phyloP scores from a whole-genome alignment of 2,888 invertebrate species.

The Cyaniris semiargus region DNA sequence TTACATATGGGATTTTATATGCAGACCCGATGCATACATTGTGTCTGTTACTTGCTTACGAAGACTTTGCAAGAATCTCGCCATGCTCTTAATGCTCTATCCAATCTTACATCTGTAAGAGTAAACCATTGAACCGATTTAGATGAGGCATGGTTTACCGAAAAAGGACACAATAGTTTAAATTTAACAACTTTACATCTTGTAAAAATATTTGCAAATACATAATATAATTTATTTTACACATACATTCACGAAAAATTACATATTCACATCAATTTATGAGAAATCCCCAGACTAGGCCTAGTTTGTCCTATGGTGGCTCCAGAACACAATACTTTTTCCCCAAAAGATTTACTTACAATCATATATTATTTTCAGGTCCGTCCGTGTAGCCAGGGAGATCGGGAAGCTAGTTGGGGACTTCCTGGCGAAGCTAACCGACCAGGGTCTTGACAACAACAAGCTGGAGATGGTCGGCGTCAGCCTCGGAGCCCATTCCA shows the following conservation, averaged over 20 bases:
- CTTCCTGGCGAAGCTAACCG: constrained; percentile 56
- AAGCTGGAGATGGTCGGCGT: constrained; percentile 64
- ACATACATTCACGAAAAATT: too few relatives aligned
- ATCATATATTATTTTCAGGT: constrained; percentile 51
- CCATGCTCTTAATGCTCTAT: neutral
- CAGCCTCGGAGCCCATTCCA: constrained; percentile 67
- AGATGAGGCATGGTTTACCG: neutral
- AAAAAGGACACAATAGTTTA: too few relatives aligned
- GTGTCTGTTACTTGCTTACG: constrained; percentile 2
- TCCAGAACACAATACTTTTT: too few relatives aligned
- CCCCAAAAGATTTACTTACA: too few relatives aligned
- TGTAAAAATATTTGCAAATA: too few relatives aligned
- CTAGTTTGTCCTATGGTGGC: too few relatives aligned
- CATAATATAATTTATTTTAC: too few relatives aligned
- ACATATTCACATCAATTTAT: too few relatives aligned
- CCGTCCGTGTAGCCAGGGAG: constrained; percentile 58
- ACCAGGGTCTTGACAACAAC: constrained; percentile 57
- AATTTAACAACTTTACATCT: too few relatives aligned
- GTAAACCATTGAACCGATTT: too few relatives aligned
- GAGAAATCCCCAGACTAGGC: too few relatives aligned
- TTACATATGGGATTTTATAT: constrained; percentile 9
- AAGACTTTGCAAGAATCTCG: neutral
- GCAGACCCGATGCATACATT: constrained; percentile 4
- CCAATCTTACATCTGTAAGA: neutral
- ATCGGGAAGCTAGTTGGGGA: constrained; percentile 65